Conservation (phyloP, 2,113 vertebrate genomes). For the Leucopsar rothschildi region DNA sequence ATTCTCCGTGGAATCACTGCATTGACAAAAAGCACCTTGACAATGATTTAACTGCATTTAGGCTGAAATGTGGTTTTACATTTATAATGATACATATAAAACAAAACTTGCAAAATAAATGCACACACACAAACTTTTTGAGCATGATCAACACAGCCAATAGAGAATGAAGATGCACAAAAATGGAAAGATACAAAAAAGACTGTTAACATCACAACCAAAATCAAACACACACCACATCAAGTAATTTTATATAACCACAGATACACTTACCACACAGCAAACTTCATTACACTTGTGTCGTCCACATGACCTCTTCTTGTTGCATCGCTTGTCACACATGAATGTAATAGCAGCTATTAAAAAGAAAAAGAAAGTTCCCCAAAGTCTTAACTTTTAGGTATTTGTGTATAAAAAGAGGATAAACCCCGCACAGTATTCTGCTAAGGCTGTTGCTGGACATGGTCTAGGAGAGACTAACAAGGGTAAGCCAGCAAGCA, state of each 20-base stretch:
- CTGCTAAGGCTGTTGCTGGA: not conserved
- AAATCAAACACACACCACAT: not conserved
- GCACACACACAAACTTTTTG: not conserved
- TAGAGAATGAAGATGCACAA: not conserved
- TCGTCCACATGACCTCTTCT: slow-evolving; percentile 92
- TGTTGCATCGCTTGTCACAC: slow-evolving; percentile 92
- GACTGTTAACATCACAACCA: not conserved
- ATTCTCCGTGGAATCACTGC: not conserved
- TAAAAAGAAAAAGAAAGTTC: not conserved
- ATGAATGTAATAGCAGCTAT: slow-evolving; percentile 86
- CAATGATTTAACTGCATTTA: not conserved
- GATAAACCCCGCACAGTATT: not conserved
- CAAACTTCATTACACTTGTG: slow-evolving; percentile 96
- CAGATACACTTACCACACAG: slow-evolving; percentile 85
- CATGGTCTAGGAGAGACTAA: not conserved
- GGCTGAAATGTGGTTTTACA: not conserved
- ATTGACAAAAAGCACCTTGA: not conserved
- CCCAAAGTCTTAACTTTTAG: not conserved
- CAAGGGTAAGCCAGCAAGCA: not conserved
- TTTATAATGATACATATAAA: not conserved
- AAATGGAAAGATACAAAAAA: not conserved
- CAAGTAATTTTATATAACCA: not conserved
- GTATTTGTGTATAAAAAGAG: not conserved
- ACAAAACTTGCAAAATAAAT: not conserved
- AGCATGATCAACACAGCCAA: not conserved